Percentiles rank a stretch among this genome's conserved stretches.
Conservation (phyloP, 2,797 vertebrate genomes). For the Alosa sapidissima region DNA sequence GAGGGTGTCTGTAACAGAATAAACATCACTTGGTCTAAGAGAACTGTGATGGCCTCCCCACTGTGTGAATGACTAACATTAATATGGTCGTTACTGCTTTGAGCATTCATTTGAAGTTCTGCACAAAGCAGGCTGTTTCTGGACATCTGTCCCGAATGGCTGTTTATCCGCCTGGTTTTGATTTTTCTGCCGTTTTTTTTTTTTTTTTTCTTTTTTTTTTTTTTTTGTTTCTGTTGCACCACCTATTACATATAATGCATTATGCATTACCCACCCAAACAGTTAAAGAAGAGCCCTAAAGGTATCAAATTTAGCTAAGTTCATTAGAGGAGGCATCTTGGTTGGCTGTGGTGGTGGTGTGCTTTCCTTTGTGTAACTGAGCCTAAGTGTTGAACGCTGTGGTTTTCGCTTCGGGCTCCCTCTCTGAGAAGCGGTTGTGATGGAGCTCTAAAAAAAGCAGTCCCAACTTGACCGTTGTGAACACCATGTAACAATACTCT, state of each 20-base stretch:
- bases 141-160: slow-evolving; percentile 16
- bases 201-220: slow-evolving; percentile 29
- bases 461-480: slow-evolving; percentile 28
- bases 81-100: background rate
- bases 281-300: slow-evolving; percentile 19
- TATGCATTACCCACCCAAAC: slow-evolving; percentile 29
- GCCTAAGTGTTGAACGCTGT: slow-evolving; percentile 30
- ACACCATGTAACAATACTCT: slow-evolving; percentile 38
- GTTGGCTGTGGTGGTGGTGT: slow-evolving; percentile 30
- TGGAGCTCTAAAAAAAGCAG: slow-evolving; percentile 18
- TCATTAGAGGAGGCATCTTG: slow-evolving; percentile 26
- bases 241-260: slow-evolving; percentile 36
- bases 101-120: slow-evolving; percentile 6
- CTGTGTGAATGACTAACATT: slow-evolving; percentile 18
- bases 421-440: slow-evolving; percentile 1
- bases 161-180: slow-evolving; percentile 27
- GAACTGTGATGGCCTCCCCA: background rate
- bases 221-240: slow-evolving; percentile 26
- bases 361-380: slow-evolving; percentile 33
- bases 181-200: slow-evolving; percentile 34
- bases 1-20: background rate
- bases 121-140: background rate
- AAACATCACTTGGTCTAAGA: background rate
- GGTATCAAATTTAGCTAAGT: slow-evolving; percentile 30
- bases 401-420: slow-evolving; percentile 30